A percentile compares a stretch with the other conserved stretches of the same genome.
Evolutionary conservation across 1,140 invertebrate species (phyloP).

Genomic region (Argopecten irradians): DNA sequence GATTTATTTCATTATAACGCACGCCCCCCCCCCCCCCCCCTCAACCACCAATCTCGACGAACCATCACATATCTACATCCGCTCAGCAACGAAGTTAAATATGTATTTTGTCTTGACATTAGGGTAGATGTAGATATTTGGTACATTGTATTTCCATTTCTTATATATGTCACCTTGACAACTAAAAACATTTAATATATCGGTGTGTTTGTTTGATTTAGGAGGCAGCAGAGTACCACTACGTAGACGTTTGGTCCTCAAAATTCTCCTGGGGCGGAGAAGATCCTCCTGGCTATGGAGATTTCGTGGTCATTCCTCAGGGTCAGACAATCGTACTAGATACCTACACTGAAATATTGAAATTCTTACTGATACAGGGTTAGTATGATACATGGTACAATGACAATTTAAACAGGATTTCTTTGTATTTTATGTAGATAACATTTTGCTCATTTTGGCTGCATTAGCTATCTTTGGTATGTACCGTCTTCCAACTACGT

Average conservation of each 20-base stretch:
- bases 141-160: not conserved
- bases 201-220: not conserved
- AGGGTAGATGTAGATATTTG: not conserved
- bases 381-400: too few species aligned
- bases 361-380: slow-evolving; percentile 65
- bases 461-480: too few species aligned
- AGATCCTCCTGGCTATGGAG: slow-evolving; percentile 65
- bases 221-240: slow-evolving; percentile 55
- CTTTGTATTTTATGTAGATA: too few species aligned
- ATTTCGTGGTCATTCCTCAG: slow-evolving; percentile 69
- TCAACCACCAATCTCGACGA: too few species aligned
- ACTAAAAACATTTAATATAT: not conserved
- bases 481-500: too few species aligned
- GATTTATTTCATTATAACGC: too few species aligned
- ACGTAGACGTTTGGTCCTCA: slow-evolving; percentile 69
- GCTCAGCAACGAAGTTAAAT: not conserved
- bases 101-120: not conserved
- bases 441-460: too few species aligned
- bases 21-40: too few species aligned
- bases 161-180: not conserved
- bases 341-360: slow-evolving; percentile 66
- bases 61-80: too few species aligned
- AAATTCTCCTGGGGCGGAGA: slow-evolving; percentile 66
- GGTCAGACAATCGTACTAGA: slow-evolving; percentile 71
- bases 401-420: too few species aligned